These are phyloP conservation scores for Nymphalis urticae DNA, from an alignment of 2,888 invertebrate species.

Conservation along the genomic window DNA sequence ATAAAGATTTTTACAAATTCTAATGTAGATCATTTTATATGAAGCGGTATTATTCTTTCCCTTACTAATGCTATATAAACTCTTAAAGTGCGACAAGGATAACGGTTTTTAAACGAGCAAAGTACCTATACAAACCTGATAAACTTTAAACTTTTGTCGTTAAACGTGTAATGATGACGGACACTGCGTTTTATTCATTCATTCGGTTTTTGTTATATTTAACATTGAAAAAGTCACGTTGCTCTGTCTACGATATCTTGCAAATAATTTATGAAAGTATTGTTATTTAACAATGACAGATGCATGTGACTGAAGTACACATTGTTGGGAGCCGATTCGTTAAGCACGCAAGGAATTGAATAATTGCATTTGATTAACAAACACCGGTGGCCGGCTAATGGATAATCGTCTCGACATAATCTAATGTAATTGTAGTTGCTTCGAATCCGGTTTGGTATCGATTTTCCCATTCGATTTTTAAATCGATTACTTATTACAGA, in stretches of 20 bases:
- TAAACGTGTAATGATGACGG: background rate
- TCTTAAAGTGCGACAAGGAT: background rate
- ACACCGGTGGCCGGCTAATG: slow-evolving; percentile 17
- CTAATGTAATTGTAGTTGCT: slow-evolving; percentile 7
- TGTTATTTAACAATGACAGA: slow-evolving; percentile 40
- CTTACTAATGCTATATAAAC: background rate
- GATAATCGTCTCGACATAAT: slow-evolving; percentile 18
- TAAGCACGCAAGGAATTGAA: slow-evolving; percentile 32
- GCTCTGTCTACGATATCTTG: slow-evolving; percentile 33
- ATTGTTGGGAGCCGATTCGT: slow-evolving; percentile 30
- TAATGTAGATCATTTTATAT: background rate
- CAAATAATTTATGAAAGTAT: slow-evolving; percentile 44
- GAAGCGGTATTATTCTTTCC: background rate
- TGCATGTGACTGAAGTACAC: slow-evolving; percentile 32
- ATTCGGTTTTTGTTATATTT: slow-evolving; percentile 7
- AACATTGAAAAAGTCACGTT: slow-evolving; percentile 36
- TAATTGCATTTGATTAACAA: slow-evolving; percentile 34
- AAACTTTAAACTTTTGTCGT: background rate
- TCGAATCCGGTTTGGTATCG: background rate
- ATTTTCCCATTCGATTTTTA: background rate
- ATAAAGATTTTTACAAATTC: too few relatives aligned
- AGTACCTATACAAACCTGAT: background rate
- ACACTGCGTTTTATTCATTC: slow-evolving; percentile 6
- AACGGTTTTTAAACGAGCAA: background rate
- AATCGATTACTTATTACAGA: background rate